Conservation (phyloP, 2,113 vertebrate genomes). For the Illadopsis cleaveri region DNA sequence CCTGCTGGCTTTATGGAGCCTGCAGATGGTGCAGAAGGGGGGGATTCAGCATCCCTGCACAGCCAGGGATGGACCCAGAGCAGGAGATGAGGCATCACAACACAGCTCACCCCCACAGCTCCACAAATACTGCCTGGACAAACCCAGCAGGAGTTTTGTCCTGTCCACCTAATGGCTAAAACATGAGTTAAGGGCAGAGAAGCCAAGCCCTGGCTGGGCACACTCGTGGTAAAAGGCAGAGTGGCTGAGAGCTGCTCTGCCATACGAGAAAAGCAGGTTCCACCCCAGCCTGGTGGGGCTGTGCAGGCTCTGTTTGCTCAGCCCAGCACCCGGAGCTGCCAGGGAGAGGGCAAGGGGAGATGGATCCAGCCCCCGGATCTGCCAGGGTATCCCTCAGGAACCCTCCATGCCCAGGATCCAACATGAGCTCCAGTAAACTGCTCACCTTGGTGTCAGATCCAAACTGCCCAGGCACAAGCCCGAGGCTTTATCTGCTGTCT, state of each 20-base stretch:
- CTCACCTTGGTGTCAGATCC: neutral
- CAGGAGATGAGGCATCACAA: rapidly evolving
- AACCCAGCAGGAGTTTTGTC: neutral
- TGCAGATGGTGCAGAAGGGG: neutral
- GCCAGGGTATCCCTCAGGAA: neutral
- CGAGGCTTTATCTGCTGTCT: constrained; percentile 4
- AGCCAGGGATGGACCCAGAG: rapidly evolving
- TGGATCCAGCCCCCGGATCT: neutral
- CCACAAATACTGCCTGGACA: neutral
- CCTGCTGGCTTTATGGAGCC: rapidly evolving
- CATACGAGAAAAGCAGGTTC: neutral
- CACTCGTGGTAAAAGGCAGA: neutral
- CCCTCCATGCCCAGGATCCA: rapidly evolving
- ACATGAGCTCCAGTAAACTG: neutral
- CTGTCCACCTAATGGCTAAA: neutral
- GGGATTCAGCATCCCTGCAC: rapidly evolving
- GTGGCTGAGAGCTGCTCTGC: neutral
- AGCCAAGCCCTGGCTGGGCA: neutral
- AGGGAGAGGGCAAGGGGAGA: neutral
- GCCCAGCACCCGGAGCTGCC: neutral
- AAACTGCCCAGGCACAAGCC: neutral
- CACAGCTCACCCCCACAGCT: neutral
- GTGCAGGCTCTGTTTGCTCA: neutral
- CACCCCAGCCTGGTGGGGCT: neutral
- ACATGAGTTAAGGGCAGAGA: neutral